phyloP scores from a whole-genome alignment of 2,888 invertebrate genomes.

The Cyclophora albipunctata region DNA sequence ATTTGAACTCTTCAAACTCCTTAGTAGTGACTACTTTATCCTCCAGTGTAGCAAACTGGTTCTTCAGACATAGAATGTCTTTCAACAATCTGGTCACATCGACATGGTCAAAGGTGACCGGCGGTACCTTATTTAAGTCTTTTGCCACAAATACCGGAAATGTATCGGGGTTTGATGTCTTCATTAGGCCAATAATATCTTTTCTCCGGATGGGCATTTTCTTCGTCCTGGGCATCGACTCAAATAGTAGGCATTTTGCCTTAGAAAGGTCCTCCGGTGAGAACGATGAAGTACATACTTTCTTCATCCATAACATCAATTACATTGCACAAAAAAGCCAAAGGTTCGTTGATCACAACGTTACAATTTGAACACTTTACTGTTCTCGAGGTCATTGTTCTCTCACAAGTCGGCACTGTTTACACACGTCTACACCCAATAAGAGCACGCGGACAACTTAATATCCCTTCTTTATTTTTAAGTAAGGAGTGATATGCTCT shows the following conservation, averaged over 20 bases:
- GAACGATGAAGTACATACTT: background rate
- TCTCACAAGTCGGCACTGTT: too few species aligned
- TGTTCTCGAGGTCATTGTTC: too few species aligned
- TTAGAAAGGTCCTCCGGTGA: background rate
- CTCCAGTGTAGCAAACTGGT: background rate
- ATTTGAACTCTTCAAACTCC: background rate
- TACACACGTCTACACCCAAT: too few species aligned
- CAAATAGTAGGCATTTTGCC: background rate
- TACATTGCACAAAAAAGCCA: too few species aligned
- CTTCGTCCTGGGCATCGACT: background rate
- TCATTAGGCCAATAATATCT: background rate
- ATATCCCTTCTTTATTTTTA: too few species aligned
- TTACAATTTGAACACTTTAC: too few species aligned
- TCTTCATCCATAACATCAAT: too few species aligned
- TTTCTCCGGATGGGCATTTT: background rate
- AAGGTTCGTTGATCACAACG: too few species aligned
- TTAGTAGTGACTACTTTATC: background rate
- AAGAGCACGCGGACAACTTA: too few species aligned
- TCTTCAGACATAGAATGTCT: background rate
- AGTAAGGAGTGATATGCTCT: too few species aligned
- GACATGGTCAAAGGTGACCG: slow-evolving; percentile 1
- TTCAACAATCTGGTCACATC: background rate
- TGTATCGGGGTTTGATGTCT: background rate
- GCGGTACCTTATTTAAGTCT: slow-evolving; percentile 2
- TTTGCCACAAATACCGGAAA: slow-evolving; percentile 1